Base-by-base conservation (phyloP, 2,888 invertebrate species). In the Lepidonotus clava region DNA sequence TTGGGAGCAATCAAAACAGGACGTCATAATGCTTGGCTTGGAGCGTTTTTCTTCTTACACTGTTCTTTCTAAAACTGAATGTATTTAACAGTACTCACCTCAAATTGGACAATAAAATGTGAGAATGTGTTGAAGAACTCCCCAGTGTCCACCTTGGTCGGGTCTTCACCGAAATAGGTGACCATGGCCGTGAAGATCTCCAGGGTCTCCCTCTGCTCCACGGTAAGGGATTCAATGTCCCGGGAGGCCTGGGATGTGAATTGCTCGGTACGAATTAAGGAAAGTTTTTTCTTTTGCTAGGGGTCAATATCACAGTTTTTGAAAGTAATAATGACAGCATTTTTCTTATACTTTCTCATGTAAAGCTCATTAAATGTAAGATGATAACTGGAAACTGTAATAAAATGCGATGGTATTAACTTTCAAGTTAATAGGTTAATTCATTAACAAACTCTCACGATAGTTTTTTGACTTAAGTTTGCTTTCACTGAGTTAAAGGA, bases 91-190 rank as follows among this genome's bases (percentile, higher is more conserved):
- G 46, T 11, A 18, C 36, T 71, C 87, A 93, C 93, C 92, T 93
- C 94, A 92, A 93, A 93, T 85, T 93, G 93, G 38, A 89, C 89
- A 4, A 93, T 88, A 86, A 94, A 94, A n/a, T 92, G 91, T 24
- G 92, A 89, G 89, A 94, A 93, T 38, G 93, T 92, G 51, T 89
- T 90, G 90, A 93, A 93, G 46, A 94, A 88, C 83, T 93, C 92
- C 11, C 89, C 90, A 1, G 91, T 91, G 0, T 89, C 91, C 34
- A 91, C 89, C 76, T 89, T 91, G 80, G 91, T 91, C 0, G 92
- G 90, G 88, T 93, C 92, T 88, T 93, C 94, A 11, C 94, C 93
- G 87, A 93, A 93, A 87, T 91, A 94, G n/a, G 90, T 88, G 0
- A 92, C 91, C 84, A 92, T 91, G 21, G 86, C 86, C 2, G 90